Evolutionary conservation across 2,797 vertebrate genomes (phyloP), one percentile per base, ranked within the genome.

Genomic region (Gephyroberyx darwinii): DNA sequence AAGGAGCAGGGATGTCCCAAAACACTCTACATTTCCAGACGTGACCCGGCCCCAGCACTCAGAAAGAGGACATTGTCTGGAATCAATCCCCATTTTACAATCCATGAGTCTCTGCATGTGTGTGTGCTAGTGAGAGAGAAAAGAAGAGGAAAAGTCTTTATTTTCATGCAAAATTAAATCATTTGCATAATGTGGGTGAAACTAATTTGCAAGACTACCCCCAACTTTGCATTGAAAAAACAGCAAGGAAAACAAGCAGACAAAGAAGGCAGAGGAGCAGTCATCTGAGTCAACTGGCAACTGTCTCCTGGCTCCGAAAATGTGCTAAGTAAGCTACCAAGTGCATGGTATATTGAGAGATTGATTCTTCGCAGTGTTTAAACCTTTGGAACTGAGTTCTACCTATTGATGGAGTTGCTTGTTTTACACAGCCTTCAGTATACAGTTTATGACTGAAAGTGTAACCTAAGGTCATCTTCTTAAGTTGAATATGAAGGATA

Each of bases 131-230:
- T 80, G 71, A 64, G 69, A 65, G 73, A 65, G 66, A 55, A 51
- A 66, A 75, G 52, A 73, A 68, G 65, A 81, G 70, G 70, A 69
- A 60, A 14, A 74, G 48, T 74, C 72, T 86, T 78, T 71, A 79
- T 80, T 89, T 89, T 80, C 84, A 92, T 90, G 84, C 88, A 91
- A 91, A 86, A 82, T 70, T 2, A 63, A 67, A 77, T 41, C 1
- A 73, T 89, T 86, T 90, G 81, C 82, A 88, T 88, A 75, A 81
- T 57, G 80, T 17, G 52, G 35, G 43, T 84, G 60, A 84, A 82
- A 78, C 53, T 80, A 60, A 84, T 89, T 90, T 89, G 88, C 80
- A 88, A 77, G 35, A 74, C 59, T 75, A 30, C 65, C 22, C 54
- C 75, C 73, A 77, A 86, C 69, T 91, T 91, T 89, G 81, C 80